Conservation (phyloP, 2,888 invertebrate species). For the Sympetrum striolatum region DNA sequence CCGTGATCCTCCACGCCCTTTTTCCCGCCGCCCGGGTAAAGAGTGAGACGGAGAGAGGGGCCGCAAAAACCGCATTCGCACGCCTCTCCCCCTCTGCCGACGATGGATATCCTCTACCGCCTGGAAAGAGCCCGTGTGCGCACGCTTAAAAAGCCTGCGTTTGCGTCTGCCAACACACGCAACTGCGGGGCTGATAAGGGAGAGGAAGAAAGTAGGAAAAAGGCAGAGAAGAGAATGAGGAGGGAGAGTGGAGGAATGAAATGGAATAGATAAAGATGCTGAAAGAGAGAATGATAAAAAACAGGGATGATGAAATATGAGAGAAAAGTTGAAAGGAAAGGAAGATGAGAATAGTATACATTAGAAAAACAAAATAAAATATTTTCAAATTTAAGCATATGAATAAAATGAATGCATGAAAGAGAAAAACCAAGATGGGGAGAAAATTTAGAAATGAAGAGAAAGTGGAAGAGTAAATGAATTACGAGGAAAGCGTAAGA, state of each 20-base stretch:
- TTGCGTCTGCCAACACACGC: neutral
- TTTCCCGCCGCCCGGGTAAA: neutral
- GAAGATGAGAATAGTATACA: too few species aligned
- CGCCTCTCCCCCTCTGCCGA: neutral
- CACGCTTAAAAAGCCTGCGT: neutral
- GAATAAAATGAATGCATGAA: too few species aligned
- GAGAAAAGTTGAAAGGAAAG: neutral
- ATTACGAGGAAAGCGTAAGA: too few species aligned
- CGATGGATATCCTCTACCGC: neutral
- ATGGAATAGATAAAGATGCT: neutral
- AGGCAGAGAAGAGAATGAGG: neutral
- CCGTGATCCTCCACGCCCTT: neutral
- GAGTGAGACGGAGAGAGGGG: neutral
- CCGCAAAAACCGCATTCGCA: conserved; percentile 8
- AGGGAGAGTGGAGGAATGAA: too few species aligned
- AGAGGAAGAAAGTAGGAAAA: neutral
- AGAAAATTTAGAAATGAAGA: too few species aligned
- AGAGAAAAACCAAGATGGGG: too few species aligned
- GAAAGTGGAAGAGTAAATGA: too few species aligned
- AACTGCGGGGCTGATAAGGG: neutral
- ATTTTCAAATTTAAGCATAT: too few species aligned
- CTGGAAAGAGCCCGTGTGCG: neutral
- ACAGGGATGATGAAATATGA: neutral
- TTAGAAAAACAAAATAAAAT: too few species aligned
- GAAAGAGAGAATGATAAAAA: neutral